Evolutionary conservation across 2,888 invertebrate genomes (phyloP).

Genomic region (Agonopterix arenella): DNA sequence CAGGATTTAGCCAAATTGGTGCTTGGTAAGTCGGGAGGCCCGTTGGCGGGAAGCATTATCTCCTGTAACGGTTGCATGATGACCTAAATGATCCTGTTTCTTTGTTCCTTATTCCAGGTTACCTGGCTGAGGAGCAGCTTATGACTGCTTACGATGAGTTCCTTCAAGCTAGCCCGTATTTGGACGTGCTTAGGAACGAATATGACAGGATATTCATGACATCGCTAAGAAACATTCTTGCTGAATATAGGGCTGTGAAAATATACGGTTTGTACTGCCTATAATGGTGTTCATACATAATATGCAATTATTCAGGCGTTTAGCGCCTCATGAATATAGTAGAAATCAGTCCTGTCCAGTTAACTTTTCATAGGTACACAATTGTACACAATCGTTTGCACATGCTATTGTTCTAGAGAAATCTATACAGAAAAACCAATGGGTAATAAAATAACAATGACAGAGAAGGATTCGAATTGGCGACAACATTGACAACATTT

Average conservation of each 20-base stretch:
- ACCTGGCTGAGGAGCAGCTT: conserved; percentile 67
- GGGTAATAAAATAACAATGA: too few species aligned
- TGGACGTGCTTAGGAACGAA: conserved; percentile 62
- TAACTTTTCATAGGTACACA: too few species aligned
- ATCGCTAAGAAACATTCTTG: conserved; percentile 61
- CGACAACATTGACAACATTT: too few species aligned
- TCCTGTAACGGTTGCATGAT: conserved; percentile 16
- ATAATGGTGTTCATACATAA: too few species aligned
- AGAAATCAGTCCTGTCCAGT: too few species aligned
- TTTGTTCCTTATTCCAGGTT: conserved; percentile 39
- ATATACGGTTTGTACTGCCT: conserved; percentile 43
- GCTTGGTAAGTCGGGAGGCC: conserved; percentile 48
- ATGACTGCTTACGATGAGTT: conserved; percentile 72
- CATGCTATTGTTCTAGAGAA: too few species aligned
- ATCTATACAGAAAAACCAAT: too few species aligned
- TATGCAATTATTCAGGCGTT: too few species aligned
- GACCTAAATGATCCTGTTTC: conserved; percentile 3
- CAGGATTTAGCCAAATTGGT: conserved; percentile 68
- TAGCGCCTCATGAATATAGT: too few species aligned
- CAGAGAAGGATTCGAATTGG: too few species aligned
- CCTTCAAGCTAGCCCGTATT: conserved; percentile 62
- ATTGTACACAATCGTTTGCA: too few species aligned
- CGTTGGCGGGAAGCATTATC: conserved; percentile 58
- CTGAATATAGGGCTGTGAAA: conserved; percentile 68
- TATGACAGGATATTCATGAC: conserved; percentile 71